Base-by-base conservation (phyloP, 2,888 invertebrate species). In the Teleogryllus oceanicus region DNA sequence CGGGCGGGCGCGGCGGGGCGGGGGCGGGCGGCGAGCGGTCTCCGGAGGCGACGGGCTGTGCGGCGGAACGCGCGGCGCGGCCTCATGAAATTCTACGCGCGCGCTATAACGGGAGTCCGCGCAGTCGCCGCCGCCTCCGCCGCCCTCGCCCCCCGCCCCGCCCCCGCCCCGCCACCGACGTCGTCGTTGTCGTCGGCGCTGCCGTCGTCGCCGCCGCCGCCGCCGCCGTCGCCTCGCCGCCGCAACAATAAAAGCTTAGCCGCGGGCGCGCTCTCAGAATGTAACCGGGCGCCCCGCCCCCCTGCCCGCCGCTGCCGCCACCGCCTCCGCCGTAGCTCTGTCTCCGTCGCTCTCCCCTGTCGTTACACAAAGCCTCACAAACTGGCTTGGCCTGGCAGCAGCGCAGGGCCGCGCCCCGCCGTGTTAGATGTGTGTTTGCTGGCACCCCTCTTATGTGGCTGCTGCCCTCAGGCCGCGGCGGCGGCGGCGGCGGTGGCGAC, bases 381-480 rank as follows among this genome's bases (percentile, higher is more conserved):
- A 62, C 62, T 62, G 62, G 62, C 62, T 62, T 62, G 62, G 62
- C 62, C 62, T 62, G 62, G 62, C 62, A 62, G 62, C 62, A n/a
- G 62, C 62, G n/a, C 4, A 62, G 62, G 62, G 62, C 62, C 62
- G 62, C 62, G 62, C 62, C 62, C 62, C 62, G 62, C 62, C 62
- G 62, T 62, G 62, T 62, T 62, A 62, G 62, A 62, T 62, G 62
- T 78, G 75, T 78, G 78, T 78, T 74, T 74, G 76, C 76, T 74
- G 79, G 79, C 79, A 79, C 79, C 79, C 76, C 62, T 62, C 62
- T 62, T 13, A 62, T 62, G 77, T 76, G 77, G 79, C 21, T 77
- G 51, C 76, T 24, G 18, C 24, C 50, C 18, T n/a, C 50, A 24
- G 50, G 13, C 24, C 18, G 62, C 24, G 78, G 74, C 20, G 10